Percentiles rank a stretch among this genome's conserved stretches.
These are phyloP conservation scores for Clytia hemisphaerica DNA, from an alignment of 30 jellyfish, hydroid and myxozoan species.

Conservation along the genomic window DNA sequence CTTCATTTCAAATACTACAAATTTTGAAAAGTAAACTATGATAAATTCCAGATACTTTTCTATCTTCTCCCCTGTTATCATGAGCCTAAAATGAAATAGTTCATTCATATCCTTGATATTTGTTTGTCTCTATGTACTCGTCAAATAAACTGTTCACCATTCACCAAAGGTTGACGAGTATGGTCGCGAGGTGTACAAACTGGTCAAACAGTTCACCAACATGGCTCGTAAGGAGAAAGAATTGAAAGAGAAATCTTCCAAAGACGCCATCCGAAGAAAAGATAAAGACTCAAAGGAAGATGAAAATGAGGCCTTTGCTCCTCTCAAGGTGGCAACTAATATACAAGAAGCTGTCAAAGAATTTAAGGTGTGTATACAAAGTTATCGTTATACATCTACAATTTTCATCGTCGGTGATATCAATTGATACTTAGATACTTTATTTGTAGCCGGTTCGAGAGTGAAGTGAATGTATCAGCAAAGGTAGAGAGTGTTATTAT, in stretches of 20 bases:
- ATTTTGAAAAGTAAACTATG: no score
- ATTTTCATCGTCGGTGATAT: no score
- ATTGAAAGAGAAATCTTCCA: slow-evolving; percentile 21
- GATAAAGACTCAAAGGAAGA: slow-evolving; percentile 38
- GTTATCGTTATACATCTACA: no score
- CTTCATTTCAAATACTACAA: no score
- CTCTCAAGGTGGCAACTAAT: slow-evolving; percentile 68
- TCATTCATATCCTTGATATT: neutral
- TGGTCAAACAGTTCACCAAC: slow-evolving; percentile 60
- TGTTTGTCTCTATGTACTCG: no score
- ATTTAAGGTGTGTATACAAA: slow-evolving; percentile 40
- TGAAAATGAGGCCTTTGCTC: slow-evolving; percentile 56
- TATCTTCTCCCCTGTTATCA: no score
- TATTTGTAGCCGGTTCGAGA: no score
- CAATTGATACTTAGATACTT: no score
- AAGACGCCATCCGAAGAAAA: slow-evolving; percentile 34
- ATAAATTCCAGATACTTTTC: no score
- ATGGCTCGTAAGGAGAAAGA: slow-evolving; percentile 72
- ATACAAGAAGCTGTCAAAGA: slow-evolving; percentile 59
- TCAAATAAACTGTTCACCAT: neutral
- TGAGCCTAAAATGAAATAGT: no score
- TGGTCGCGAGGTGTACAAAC: slow-evolving; percentile 76
- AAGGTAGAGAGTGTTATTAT: no score
- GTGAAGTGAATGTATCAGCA: no score
- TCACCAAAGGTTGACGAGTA: slow-evolving; percentile 79